Base-by-base conservation (phyloP, 2,888 invertebrate species). In the Hydraecia micacea region DNA sequence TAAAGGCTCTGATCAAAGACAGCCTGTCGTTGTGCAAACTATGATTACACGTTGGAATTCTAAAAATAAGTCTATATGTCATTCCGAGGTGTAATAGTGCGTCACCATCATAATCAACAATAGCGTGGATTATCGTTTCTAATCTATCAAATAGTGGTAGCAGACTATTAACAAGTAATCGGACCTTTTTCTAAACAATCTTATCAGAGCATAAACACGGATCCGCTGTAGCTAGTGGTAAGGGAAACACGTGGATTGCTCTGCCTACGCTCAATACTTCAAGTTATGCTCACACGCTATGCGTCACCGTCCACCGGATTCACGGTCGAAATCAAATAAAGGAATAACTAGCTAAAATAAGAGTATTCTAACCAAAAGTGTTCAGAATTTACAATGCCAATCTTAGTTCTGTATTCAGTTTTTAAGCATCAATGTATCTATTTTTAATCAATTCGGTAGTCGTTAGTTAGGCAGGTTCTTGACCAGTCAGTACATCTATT, bases 171-270 rank as follows among this genome's bases (percentile, higher is more conserved):
- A 63, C 58, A 73, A 77, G n/a, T 66, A 78, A 78, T 84, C 32
- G 55, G 49, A 72, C 15, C 39, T 60, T 80, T 80, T 80, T 63
- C 9, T 63, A 42, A 80, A 77, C 77, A 74, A 80, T 81, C 73
- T 70, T 81, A 87, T 81, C 87, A 46, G 52, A 73, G 32, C 72
- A 65, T 78, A 81, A 78, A 73, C 74, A 84, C 39, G 6, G 55
- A 65, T 46, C 72, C n/a, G 63, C 32, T 65, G 3, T 15, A 65
- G 25, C 39, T n/a, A 62, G 36, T 28, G 21, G 72, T 55, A 25
- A 36, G 60, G 21, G 15, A 9, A 83, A 72, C 81, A 87, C 74
- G 78, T 84, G 81, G 86, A 68, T 55, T n/a, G n/a, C 21, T 73
- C 65, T 75, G 39, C 65, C 32, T 60, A 73, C 49, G 55, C 52